Conservation (phyloP, 92 coral and sea anemone genomes). For the Pocillopora meandrina region DNA sequence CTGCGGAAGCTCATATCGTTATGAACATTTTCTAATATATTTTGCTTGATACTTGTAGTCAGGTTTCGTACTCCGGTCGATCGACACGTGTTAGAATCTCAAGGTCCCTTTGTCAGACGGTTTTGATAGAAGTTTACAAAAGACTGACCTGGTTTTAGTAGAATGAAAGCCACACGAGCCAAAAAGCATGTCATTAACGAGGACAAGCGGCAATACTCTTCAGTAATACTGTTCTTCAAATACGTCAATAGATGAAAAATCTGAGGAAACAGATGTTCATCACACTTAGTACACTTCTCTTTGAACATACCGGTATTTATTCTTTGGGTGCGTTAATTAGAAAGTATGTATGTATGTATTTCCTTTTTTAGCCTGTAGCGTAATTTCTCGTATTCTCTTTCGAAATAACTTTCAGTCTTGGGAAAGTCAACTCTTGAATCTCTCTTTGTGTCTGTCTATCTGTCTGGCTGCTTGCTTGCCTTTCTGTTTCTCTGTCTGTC, state of each 20-base stretch:
- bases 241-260: slow-evolving; percentile 74
- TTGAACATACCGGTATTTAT: neutral
- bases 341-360: neutral
- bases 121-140: too few species aligned
- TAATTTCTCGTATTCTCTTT: too few species aligned
- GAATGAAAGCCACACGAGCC: slow-evolving; percentile 72
- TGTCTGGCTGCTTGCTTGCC: too few species aligned
- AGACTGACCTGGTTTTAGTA: slow-evolving; percentile 83
- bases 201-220: slow-evolving; percentile 70
- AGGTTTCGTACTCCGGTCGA: too few species aligned
- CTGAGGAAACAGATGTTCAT: slow-evolving; percentile 33
- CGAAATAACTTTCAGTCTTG: too few species aligned
- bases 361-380: too few species aligned
- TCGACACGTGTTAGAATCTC: too few species aligned
- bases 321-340: neutral
- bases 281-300: neutral
- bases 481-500: neutral
- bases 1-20: too few species aligned
- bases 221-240: slow-evolving; percentile 78
- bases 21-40: too few species aligned
- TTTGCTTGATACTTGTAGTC: too few species aligned
- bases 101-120: too few species aligned
- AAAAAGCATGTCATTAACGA: slow-evolving; percentile 82
- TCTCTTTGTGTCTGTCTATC: neutral
- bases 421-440: neutral